Base-by-base conservation (phyloP, 1,140 invertebrate genomes). In the Drosophila bifasciata region DNA sequence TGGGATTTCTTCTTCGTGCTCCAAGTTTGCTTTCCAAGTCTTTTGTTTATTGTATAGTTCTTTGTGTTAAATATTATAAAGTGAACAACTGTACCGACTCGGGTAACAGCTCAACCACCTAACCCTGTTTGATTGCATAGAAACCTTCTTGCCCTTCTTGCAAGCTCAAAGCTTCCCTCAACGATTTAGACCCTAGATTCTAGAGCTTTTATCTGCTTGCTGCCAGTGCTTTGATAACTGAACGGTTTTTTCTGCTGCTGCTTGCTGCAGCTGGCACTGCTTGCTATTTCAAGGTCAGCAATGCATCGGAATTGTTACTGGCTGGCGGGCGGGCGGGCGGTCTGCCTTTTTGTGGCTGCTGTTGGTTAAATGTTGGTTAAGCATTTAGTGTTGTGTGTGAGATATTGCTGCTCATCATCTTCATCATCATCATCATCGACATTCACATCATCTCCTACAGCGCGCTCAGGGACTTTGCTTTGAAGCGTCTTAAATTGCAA, bases 401-500 rank as follows among this genome's bases (percentile, higher is more conserved):
- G 68, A 60, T 74, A 84, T 79, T 56, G 76, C 67, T 40, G 67
- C 51, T 74, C 50, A 41, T 74, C 70, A 74, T 73, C 81, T 85
- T 51, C 19, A 21, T 2, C 19, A 21, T 21, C 74, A 74, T 55
- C 79, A 59, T 25, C 52, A 49, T 25, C 44, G 51, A 36, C 66
- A 69, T 44, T 28, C 43, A 44, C 25, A 28, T 53, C 39, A 55
- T 56, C 73, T 67, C 17, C 68, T 59, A 55, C 72, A 62, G 21
- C 64, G 21, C 64, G 71, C 32, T 60, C 64, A 67, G 64, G 51
- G 66, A 53, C 66, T 70, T 25, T 64, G 45, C 36, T 63, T 75
- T 76, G 77, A 52, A 53, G 71, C 80, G 81, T 85, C 80, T 85
- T 85, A 85, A 85, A 85, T 85, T 85, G 76, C 80, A 85, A 85